Evolutionary conservation across 2,888 invertebrate species (phyloP), one percentile per base, ranked within the genome.

Genomic region (Drosophila acutilabella): DNA sequence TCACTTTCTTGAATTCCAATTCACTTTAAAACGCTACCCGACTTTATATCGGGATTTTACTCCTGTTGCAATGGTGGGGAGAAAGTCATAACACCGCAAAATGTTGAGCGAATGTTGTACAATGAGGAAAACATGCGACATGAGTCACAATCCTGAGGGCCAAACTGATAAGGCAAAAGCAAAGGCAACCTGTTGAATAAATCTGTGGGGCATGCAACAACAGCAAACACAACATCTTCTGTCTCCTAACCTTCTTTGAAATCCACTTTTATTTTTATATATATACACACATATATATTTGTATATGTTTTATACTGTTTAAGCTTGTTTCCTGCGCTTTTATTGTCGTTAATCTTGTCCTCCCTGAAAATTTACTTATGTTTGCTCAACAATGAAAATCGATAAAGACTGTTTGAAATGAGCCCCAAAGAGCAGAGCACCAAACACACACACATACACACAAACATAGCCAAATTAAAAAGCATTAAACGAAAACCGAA

Each of bases 341-440:
- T 74, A 74, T 71, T 80, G 57, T 67, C 71, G 65, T 80, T 85
- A 73, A 71, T 75, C 48, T 74, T 68, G 53, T 80, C 69, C 59
- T 57, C 57, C 30, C 62, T 62, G 45, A 48, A 68, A 69, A 74
- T 62, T 70, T 66, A 44, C 72, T 51, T 62, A 30, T 30, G 30
- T 41, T 57, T 58, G 60, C 48, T 18, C 47, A 48, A 71, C 69
- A 68, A 57, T 64, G 51, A 66, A 78, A 82, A 82, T 82, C 82
- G 84, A 87, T 82, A 71, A 47, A 41, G 60, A 38, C 54, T 33
- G 48, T 47, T 60, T 57, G 42, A 58, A 42, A 58, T 47, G 36
- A 51, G 57, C 47, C 40, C 51, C 30, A 36, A 70, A 60, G 45
- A 44, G 33, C 42, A 33, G 47, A 45, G 36, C 23, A 26, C 6